These are phyloP conservation scores for Papilio polyxenes DNA, from an alignment of 1,140 invertebrate species.

Conservation along the genomic window DNA sequence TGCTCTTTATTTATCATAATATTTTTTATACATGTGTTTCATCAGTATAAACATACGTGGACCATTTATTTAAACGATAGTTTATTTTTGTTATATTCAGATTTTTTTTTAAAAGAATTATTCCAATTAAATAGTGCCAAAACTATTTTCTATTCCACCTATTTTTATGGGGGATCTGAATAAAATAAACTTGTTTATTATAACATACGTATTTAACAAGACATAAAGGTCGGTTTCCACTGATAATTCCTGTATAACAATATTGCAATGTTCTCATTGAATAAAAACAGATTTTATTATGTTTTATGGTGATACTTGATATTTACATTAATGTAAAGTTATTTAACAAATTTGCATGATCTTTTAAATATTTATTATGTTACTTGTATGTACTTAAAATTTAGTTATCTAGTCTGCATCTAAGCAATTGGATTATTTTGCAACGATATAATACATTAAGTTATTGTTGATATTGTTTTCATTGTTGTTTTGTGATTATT, in stretches of 20 bases:
- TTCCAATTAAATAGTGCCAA: slow-evolving; percentile 14
- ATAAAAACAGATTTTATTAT: too few relatives aligned
- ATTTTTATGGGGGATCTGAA: neutral
- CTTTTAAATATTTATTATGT: slow-evolving; percentile 19
- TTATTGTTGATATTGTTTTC: slow-evolving; percentile 9
- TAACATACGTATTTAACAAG: too few relatives aligned
- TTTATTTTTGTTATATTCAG: neutral
- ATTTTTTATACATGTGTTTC: too few relatives aligned
- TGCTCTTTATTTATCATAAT: too few relatives aligned
- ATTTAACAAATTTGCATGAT: neutral
- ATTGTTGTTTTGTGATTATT: neutral
- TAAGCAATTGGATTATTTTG: neutral
- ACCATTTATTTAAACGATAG: neutral
- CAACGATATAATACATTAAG: neutral
- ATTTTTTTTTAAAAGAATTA: neutral
- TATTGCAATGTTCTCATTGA: too few relatives aligned
- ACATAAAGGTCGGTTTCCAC: too few relatives aligned
- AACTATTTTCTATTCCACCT: neutral
- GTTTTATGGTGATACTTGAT: neutral
- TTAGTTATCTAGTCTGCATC: neutral
- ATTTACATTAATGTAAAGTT: neutral
- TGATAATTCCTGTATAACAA: too few relatives aligned
- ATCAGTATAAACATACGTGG: neutral
- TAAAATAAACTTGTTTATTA: neutral
- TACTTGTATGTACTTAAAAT: slow-evolving; percentile 13